Conservation (phyloP, 2,797 vertebrate genomes). For the Amblyraja radiata region DNA sequence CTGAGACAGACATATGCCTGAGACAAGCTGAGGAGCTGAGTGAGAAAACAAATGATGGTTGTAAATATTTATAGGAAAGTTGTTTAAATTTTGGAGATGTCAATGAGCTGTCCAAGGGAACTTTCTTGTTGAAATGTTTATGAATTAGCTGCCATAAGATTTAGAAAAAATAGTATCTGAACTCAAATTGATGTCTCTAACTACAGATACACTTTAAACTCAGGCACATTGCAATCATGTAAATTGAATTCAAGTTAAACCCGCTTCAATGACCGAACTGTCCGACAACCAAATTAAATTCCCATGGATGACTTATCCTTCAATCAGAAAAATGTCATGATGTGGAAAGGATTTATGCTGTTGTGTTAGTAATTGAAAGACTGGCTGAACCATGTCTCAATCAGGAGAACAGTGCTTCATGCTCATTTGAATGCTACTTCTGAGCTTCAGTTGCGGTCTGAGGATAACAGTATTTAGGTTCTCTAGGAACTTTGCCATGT, state of each 20-base stretch:
- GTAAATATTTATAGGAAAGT: conserved; percentile 8
- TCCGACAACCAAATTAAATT: neutral
- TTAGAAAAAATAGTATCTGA: neutral
- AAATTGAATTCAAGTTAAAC: neutral
- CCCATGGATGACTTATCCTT: neutral
- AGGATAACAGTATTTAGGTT: neutral
- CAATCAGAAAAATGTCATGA: conserved; percentile 4
- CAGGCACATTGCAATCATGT: neutral
- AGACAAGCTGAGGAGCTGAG: neutral
- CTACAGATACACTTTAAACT: neutral
- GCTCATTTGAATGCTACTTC: neutral
- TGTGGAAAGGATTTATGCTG: neutral
- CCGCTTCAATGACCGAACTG: neutral
- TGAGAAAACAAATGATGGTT: neutral
- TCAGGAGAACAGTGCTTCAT: neutral
- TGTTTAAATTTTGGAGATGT: neutral
- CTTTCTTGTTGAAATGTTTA: neutral
- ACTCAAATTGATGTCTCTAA: neutral
- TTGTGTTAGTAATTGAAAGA: neutral
- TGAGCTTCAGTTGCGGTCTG: neutral
- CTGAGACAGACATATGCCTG: neutral
- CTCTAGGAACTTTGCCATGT: neutral
- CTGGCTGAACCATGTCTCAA: neutral
- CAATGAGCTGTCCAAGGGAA: neutral
- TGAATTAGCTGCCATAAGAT: neutral